phyloP scores from a whole-genome alignment of 2,113 vertebrate genomes.

The Noturus placidus region DNA sequence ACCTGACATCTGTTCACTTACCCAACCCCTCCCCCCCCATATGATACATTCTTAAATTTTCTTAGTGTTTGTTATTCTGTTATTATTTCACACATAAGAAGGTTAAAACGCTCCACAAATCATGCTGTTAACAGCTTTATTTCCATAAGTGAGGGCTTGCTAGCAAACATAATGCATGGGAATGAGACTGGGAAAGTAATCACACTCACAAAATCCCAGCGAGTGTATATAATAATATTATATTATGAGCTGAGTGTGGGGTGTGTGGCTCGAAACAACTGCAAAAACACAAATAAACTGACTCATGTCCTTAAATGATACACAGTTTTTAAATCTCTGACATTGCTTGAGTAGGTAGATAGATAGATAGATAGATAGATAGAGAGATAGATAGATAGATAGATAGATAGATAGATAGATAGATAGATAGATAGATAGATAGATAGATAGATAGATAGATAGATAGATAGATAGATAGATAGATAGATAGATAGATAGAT shows the following conservation, averaged over 20 bases:
- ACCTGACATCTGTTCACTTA: not conserved
- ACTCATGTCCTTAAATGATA: not conserved
- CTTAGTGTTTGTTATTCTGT: not conserved
- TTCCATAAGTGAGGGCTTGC: slow-evolving; percentile 14
- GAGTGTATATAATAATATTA: slow-evolving; percentile 13
- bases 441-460: too few relatives aligned
- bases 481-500: not conserved
- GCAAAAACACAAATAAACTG: not conserved
- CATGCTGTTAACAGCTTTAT: not conserved
- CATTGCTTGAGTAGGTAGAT: too few relatives aligned
- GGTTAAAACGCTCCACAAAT: slow-evolving; percentile 17
- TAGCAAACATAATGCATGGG: not conserved
- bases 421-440: not conserved
- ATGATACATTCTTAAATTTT: not conserved
- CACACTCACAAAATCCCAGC: not conserved
- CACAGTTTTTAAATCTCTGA: not conserved
- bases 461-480: too few relatives aligned
- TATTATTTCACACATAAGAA: slow-evolving; percentile 1
- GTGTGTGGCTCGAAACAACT: not conserved
- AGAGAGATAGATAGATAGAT: too few relatives aligned
- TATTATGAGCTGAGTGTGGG: slow-evolving; percentile 1
- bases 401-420: not conserved
- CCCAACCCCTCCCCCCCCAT: not conserved
- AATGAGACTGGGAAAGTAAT: slow-evolving; percentile 8
- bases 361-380: too few relatives aligned